Percentiles rank a stretch among this genome's conserved stretches.
Conservation (phyloP, 2,113 vertebrate species). For the Centropus unirufus region DNA sequence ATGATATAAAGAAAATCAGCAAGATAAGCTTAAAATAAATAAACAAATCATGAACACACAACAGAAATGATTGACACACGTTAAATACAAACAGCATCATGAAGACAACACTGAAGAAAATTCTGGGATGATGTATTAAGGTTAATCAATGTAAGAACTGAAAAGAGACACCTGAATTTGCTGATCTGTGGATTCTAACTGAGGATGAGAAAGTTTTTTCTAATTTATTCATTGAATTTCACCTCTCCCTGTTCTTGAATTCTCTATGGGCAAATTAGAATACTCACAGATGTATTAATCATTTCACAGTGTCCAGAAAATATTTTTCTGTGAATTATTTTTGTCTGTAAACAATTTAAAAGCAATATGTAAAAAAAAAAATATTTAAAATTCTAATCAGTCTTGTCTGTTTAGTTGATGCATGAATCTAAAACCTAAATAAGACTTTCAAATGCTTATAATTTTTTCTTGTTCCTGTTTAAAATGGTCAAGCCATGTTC, state of each 20-base stretch:
- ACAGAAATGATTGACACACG: neutral
- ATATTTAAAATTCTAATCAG: neutral
- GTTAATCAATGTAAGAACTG: neutral
- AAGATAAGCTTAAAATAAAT: neutral
- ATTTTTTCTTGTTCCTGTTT: neutral
- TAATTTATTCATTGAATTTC: constrained; percentile 68
- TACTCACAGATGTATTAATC: constrained; percentile 25
- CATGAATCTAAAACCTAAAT: neutral
- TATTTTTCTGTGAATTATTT: neutral
- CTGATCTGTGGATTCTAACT: constrained; percentile 10
- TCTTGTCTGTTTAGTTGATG: neutral
- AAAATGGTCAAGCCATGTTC: neutral
- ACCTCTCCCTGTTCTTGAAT: constrained; percentile 36
- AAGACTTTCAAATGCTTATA: neutral
- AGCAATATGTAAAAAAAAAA: neutral
- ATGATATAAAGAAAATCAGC: neutral
- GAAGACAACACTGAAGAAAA: neutral
- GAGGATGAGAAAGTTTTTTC: constrained; percentile 20
- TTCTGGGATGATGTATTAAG: neutral
- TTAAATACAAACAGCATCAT: neutral
- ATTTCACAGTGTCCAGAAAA: constrained; percentile 18
- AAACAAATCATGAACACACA: neutral
- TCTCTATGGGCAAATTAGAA: neutral
- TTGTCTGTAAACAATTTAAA: neutral
- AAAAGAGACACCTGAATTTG: neutral